Percentiles rank a stretch among this genome's conserved stretches.
phyloP scores from a whole-genome alignment of 2,888 invertebrate species.

The Agrilus biguttatus region DNA sequence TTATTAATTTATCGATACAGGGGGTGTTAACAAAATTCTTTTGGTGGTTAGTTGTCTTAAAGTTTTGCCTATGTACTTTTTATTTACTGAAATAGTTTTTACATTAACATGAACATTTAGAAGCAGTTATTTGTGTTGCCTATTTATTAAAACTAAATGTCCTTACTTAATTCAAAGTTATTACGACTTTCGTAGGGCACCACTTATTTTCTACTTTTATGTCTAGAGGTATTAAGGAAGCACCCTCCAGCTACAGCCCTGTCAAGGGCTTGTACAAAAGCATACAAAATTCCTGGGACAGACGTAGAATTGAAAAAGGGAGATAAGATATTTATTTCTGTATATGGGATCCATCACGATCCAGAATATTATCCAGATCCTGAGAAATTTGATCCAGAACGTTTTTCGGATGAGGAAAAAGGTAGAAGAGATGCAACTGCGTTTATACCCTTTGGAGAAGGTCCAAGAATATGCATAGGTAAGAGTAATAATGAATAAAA shows the following conservation, averaged over 20 bases:
- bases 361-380: slow-evolving; percentile 39
- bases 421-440: slow-evolving; percentile 27
- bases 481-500: neutral
- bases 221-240: slow-evolving; percentile 2
- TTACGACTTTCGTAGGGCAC: no score
- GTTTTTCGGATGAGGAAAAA: slow-evolving; percentile 39
- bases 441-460: slow-evolving; percentile 41
- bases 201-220: neutral
- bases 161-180: no score
- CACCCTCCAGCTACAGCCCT: neutral
- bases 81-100: no score
- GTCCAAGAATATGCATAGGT: slow-evolving; percentile 46
- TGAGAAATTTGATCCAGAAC: slow-evolving; percentile 40
- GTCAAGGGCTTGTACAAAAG: neutral
- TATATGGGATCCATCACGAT: slow-evolving; percentile 35
- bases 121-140: no score
- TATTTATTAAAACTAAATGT: no score
- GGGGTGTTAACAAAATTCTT: no score
- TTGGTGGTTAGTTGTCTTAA: no score
- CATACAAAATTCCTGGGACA: slow-evolving; percentile 1
- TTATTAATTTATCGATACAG: no score
- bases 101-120: no score
- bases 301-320: slow-evolving; percentile 13
- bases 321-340: slow-evolving; percentile 26
- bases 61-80: no score